Conservation (phyloP, 2,113 vertebrate genomes). For the Eulacestoma nigropectus region DNA sequence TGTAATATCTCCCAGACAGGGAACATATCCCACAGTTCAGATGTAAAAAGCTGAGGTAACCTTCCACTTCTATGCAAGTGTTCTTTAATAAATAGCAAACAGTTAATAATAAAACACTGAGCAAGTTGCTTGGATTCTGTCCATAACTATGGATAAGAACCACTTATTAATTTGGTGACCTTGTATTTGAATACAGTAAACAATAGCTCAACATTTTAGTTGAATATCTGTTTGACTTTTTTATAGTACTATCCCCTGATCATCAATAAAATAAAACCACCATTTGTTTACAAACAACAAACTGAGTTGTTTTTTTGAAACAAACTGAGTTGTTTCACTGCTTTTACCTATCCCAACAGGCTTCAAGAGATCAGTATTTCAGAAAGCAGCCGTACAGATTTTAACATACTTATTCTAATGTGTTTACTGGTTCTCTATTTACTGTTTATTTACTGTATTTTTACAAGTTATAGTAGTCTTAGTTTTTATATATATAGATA, state of each 20-base stretch:
- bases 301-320: neutral
- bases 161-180: neutral
- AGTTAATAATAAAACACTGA: neutral
- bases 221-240: neutral
- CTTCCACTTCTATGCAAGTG: neutral
- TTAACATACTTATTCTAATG: neutral
- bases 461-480: neutral
- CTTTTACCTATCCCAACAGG: neutral
- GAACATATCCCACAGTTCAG: neutral
- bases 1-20: neutral
- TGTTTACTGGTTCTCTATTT: neutral
- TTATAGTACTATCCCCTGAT: neutral
- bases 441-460: no score
- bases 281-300: neutral
- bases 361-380: neutral
- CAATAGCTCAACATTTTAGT: neutral
- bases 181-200: neutral
- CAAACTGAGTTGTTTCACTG: neutral
- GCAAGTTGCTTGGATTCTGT: neutral
- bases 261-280: neutral
- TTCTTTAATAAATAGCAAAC: neutral
- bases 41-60: neutral
- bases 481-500: neutral
- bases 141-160: neutral
- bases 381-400: neutral